Conservation (phyloP, 2,888 invertebrate species). For the Pantelozetes paolii region DNA sequence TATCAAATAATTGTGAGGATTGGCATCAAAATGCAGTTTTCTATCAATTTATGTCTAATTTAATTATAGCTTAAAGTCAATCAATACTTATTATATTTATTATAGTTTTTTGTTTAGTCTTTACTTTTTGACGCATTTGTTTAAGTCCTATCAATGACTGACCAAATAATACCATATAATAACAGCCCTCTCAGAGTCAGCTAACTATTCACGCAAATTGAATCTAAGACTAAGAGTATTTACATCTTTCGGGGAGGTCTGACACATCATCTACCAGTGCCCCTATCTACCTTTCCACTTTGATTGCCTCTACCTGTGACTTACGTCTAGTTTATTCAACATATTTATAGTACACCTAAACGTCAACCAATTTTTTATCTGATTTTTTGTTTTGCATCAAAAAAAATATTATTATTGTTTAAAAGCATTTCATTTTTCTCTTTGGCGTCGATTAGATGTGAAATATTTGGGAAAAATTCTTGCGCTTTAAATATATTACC, state of each 20-base stretch:
- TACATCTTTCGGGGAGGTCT: conserved; percentile 24
- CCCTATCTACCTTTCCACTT: conserved; percentile 5
- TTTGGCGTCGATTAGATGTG: conserved; percentile 22
- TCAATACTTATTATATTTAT: conserved; percentile 30
- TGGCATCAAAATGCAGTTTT: conserved; percentile 28
- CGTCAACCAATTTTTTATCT: not conserved
- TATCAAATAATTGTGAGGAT: conserved; percentile 16
- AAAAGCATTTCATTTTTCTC: not conserved
- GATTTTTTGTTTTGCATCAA: not conserved
- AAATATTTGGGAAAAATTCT: not conserved
- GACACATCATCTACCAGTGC: conserved; percentile 29
- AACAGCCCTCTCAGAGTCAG: conserved; percentile 6
- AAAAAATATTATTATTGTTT: not conserved
- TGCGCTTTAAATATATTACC: not conserved
- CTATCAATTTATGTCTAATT: conserved; percentile 22
- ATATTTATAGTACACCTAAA: not conserved
- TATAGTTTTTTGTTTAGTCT: not conserved
- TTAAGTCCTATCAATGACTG: conserved; percentile 25
- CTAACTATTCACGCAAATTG: conserved; percentile 29
- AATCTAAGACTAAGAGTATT: not conserved
- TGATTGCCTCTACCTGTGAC: conserved; percentile 7
- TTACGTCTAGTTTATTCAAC: not conserved
- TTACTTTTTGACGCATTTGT: conserved; percentile 25
- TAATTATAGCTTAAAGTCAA: conserved; percentile 33
- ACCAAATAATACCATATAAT: conserved; percentile 34